phyloP scores from a whole-genome alignment of 2,797 vertebrate genomes.

The Harpagifer antarcticus region DNA sequence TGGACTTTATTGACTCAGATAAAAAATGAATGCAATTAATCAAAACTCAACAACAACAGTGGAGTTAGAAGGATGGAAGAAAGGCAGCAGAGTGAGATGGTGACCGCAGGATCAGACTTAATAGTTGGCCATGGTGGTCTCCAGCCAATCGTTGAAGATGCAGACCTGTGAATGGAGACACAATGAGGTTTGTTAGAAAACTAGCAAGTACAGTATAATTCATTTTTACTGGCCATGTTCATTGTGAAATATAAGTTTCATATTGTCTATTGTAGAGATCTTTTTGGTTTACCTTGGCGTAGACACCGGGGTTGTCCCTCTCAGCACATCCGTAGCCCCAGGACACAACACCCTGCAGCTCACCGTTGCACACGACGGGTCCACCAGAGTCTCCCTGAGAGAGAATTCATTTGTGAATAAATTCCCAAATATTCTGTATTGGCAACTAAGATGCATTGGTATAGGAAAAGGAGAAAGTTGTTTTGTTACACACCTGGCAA shows the following conservation, averaged over 20 bases:
- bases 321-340: slow-evolving; percentile 86
- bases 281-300: slow-evolving; percentile 75
- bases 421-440: neutral
- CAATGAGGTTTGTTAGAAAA: neutral
- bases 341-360: slow-evolving; percentile 87
- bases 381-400: slow-evolving; percentile 88
- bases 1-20: no score
- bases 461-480: no score
- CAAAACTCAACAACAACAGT: no score
- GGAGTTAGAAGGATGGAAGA: no score
- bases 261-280: neutral
- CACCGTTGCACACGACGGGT: slow-evolving; percentile 81
- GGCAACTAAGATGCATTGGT: no score
- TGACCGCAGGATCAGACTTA: slow-evolving; percentile 21
- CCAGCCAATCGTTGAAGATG: slow-evolving; percentile 67
- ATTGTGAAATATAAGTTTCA: neutral
- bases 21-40: no score
- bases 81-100: no score
- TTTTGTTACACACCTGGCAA: slow-evolving; percentile 66
- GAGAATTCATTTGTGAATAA: neutral
- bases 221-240: neutral
- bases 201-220: no score
- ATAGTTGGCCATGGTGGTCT: slow-evolving; percentile 54
- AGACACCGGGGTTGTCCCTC: slow-evolving; percentile 81
- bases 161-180: slow-evolving; percentile 52